phyloP scores from a whole-genome alignment of 2,888 invertebrate genomes.

The Nemotelus nigrinus region DNA sequence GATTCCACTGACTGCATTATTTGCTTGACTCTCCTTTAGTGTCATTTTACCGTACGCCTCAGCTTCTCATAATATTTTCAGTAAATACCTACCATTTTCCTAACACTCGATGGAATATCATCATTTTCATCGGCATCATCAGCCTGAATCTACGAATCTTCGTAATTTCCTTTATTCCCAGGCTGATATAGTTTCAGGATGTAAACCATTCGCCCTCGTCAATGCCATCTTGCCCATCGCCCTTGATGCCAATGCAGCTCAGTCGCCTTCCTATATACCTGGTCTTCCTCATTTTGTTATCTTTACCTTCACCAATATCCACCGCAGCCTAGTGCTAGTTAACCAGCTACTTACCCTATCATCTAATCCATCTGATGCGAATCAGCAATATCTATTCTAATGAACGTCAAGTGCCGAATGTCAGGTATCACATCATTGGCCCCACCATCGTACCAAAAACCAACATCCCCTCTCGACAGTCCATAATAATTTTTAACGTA shows the following conservation, averaged over 20 bases:
- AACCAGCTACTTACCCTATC: constrained; percentile 2
- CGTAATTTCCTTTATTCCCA: background rate
- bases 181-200: constrained; percentile 14
- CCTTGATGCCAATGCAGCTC: background rate
- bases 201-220: background rate
- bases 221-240: background rate
- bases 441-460: too few species aligned
- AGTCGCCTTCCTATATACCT: background rate
- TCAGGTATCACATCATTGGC: constrained; percentile 49
- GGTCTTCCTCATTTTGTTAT: background rate
- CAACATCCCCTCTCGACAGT: constrained; percentile 19
- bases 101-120: background rate
- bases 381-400: constrained; percentile 49
- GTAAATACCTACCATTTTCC: background rate
- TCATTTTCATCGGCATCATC: constrained; percentile 14
- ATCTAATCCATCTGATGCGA: constrained; percentile 48
- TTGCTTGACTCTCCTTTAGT: background rate
- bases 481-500: constrained; percentile 42
- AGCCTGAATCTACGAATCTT: background rate
- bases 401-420: constrained; percentile 50
- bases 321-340: background rate
- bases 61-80: constrained; percentile 23
- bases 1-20: too few species aligned
- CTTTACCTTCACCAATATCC: background rate
- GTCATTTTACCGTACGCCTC: background rate